Conservation (phyloP, 2,113 vertebrate species). For the Albula glossodonta region DNA sequence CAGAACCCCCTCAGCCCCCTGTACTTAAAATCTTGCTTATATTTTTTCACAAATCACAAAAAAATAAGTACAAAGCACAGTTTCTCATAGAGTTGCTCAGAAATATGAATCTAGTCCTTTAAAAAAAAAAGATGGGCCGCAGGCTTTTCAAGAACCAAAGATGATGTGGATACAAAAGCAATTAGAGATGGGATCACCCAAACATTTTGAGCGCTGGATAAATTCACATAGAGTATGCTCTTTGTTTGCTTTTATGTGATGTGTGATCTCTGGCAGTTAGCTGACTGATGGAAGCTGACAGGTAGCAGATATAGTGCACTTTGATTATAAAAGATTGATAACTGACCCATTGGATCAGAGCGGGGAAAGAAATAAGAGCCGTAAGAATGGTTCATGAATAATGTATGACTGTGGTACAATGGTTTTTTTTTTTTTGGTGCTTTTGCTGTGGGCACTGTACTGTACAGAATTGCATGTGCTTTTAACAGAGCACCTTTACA, state of each 20-base stretch:
- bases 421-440: constrained; percentile 17
- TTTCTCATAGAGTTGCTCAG: too few species aligned
- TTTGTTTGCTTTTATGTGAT: not conserved
- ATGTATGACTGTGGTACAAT: constrained; percentile 35
- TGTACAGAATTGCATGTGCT: not conserved
- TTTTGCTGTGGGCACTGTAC: constrained; percentile 8
- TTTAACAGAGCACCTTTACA: constrained; percentile 22
- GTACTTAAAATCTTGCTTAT: too few species aligned
- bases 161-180: not conserved
- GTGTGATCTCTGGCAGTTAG: constrained; percentile 1
- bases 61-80: not conserved
- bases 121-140: not conserved
- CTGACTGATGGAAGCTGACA: constrained; percentile 30
- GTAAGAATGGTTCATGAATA: constrained; percentile 37
- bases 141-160: not conserved
- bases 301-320: constrained; percentile 34
- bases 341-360: constrained; percentile 34
- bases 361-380: constrained; percentile 32
- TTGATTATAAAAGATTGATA: constrained; percentile 44
- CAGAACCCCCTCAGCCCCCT: not conserved
- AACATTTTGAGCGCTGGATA: not conserved
- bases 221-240: not conserved
- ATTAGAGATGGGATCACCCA: not conserved
- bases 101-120: too few species aligned
- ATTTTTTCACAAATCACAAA: not conserved